Evolutionary conservation across 2,797 vertebrate genomes (phyloP), one percentile per base, ranked within the genome.

Genomic region (Corythornis leucogaster): DNA sequence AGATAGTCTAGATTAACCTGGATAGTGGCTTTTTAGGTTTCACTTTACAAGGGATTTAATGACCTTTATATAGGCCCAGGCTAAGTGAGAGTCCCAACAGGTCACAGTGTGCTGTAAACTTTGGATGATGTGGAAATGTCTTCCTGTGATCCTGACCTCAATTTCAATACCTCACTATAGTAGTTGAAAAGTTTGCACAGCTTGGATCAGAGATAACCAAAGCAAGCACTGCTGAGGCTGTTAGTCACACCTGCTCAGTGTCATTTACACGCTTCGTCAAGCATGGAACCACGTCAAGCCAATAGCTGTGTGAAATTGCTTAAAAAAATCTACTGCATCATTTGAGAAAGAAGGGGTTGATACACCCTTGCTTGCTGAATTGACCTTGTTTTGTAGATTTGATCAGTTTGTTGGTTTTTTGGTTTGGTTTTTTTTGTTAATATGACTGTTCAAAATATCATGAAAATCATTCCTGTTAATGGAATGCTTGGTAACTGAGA

Each of bases 211-310:
- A 80, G 66, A 11, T 33, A 83, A 55, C 58, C 31, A 67, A 64
- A 78, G 69, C 28, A 85, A 81, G 70, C n/a, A 1, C 43, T 42
- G 21, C 85, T 62, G 68, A 75, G 66, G 43, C 89, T 92, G 66
- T 94, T 58, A 68, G 85, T 90, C 77, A 89, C 89, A 85, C 92
- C 87, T 92, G 67, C 59, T 81, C 9, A 2, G 53, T 79, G 55
- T 74, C 77, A 38, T 73, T 92, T 89, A 73, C 70, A 51, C 26
- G 89, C 93, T 96, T 86, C 77, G 40, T 91, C 80, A 58, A 86
- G 85, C 85, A 15, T 86, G 82, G 91, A 90, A 84, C 63, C 67
- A 20, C 25, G 70, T 77, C 70, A 55, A 78, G 38, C 67, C 82
- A 61, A 55, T 59, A 79, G 61, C 68, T 84, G 40, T 55, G 45